Base-by-base conservation (phyloP, 2,797 vertebrate species). In the Melanotaenia maccullochi region DNA sequence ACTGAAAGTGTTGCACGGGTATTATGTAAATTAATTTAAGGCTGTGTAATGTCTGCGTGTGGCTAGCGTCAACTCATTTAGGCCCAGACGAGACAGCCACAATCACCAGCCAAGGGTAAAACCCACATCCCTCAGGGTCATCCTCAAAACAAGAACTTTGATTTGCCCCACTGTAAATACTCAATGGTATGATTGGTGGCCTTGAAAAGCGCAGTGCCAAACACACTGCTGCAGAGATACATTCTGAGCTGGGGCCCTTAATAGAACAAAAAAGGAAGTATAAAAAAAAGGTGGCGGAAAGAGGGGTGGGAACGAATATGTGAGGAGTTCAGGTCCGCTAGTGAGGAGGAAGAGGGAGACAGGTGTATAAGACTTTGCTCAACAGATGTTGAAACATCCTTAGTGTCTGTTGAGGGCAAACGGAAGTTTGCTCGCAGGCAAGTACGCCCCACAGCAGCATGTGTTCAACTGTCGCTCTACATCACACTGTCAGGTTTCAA, bases 101-200 rank as follows among this genome's bases (percentile, higher is more conserved):
- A 92, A 91, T 90, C 87, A 87, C 65, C 89, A 91, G 87, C 88
- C 89, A 83, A 89, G 89, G 87, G 90, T 88, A 87, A 92, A 92
- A 93, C 81, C 91, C 92, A 93, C 93, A 93, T 93, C 90, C 92
- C 90, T 89, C 89, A 85, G 87, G 88, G 87, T 93, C 87, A 88
- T 87, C 88, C 91, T 92, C 91, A 93, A 91, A 92, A 91, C 76
- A 89, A 89, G 87, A 91, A 87, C 89, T 90, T 78, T 90, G 92
- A 93, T 92, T 92, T 56, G 76, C 76, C 76, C 85, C 76, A 75
- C 76, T 72, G 54, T 79, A 75, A 88, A 88, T 85, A 89, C 73
- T 70, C 73, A 59, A 81, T 65, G 44, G 80, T 76, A 82, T 79
- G 87, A 91, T 87, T 88, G 90, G 86, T 82, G 72, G 73, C 76